These are phyloP conservation scores for Aricia artaxerxes DNA, from an alignment of 2,888 invertebrate species.

Conservation along the genomic window DNA sequence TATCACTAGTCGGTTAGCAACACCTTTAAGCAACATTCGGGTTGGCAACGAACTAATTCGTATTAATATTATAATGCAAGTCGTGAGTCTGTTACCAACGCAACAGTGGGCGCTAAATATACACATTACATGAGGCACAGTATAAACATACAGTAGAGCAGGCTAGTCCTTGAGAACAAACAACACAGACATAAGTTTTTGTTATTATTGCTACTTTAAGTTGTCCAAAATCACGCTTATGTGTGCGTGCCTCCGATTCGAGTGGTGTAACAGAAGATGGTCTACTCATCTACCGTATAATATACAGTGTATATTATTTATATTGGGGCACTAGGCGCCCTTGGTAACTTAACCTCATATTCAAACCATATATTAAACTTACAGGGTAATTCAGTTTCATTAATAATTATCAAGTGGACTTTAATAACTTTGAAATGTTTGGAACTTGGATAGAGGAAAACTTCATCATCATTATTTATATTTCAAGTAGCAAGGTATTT, in stretches of 20 bases:
- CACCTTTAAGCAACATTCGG: background rate
- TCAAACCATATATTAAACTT: background rate
- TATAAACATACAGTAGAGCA: background rate
- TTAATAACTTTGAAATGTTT: background rate
- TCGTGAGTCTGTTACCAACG: background rate
- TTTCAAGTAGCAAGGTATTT: background rate
- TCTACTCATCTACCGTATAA: background rate
- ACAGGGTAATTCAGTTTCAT: background rate
- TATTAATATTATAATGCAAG: background rate
- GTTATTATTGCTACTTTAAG: background rate
- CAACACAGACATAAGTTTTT: too few species aligned
- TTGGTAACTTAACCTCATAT: background rate
- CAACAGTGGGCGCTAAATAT: conserved; percentile 15
- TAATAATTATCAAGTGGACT: background rate
- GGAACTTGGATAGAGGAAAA: background rate
- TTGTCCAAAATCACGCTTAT: background rate
- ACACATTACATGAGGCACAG: background rate
- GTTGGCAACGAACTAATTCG: background rate
- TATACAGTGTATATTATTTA: background rate
- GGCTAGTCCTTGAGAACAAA: background rate
- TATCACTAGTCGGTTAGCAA: too few species aligned
- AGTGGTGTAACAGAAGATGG: background rate
- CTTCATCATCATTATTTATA: background rate
- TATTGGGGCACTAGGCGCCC: background rate
- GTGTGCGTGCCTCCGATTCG: too few species aligned